phyloP scores from a whole-genome alignment of 2,113 vertebrate species.

The Ceyx melanurus region DNA sequence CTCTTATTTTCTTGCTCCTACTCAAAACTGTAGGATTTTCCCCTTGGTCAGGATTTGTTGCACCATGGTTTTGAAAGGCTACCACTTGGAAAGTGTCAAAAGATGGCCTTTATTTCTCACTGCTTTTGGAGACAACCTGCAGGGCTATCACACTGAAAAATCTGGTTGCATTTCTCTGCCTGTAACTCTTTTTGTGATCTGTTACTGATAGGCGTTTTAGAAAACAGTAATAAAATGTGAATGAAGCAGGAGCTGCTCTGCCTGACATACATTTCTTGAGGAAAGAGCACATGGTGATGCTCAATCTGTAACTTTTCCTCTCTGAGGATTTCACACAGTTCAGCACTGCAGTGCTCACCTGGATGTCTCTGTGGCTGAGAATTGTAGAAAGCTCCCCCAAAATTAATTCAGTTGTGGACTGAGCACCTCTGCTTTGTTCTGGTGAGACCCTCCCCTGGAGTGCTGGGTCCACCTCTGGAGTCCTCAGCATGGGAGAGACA shows the following conservation, averaged over 20 bases:
- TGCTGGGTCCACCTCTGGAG: not conserved
- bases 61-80: not conserved
- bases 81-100: not conserved
- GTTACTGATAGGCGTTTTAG: not conserved
- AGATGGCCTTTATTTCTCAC: not conserved
- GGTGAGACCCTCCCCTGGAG: not conserved
- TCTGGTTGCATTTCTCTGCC: not conserved
- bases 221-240: slow-evolving; percentile 31
- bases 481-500: too few species aligned
- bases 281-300: not conserved
- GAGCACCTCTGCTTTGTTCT: not conserved
- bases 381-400: not conserved
- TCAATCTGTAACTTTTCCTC: not conserved
- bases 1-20: not conserved
- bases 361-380: rapidly evolving
- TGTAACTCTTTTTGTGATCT: not conserved
- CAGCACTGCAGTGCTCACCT: not conserved
- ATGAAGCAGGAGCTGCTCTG: not conserved
- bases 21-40: not conserved
- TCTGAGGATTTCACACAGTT: not conserved
- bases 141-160: not conserved
- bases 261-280: not conserved
- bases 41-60: not conserved
- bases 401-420: not conserved
- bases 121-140: not conserved